Evolutionary conservation across 2,113 vertebrate genomes (phyloP).

Genomic region (Neodon shergylaensis): DNA sequence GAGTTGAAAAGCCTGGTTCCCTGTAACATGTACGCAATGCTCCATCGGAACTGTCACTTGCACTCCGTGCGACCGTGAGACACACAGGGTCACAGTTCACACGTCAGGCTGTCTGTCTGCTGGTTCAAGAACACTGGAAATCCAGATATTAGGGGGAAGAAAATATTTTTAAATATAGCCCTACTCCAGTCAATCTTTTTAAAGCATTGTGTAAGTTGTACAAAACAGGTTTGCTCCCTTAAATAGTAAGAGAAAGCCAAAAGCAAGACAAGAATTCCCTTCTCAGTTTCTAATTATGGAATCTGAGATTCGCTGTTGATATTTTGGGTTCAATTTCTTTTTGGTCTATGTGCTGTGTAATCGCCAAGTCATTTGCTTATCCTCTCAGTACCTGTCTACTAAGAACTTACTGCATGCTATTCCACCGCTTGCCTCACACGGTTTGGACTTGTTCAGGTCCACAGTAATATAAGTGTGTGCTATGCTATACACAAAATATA

Average conservation of each 20-base stretch:
- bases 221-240: neutral
- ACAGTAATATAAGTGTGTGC: neutral
- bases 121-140: neutral
- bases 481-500: neutral
- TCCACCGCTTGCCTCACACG: neutral
- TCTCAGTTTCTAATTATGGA: neutral
- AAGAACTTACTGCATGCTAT: neutral
- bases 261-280: neutral
- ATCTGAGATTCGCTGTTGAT: neutral
- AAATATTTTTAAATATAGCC: conserved; percentile 3
- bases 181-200: neutral
- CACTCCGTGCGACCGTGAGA: fast-evolving
- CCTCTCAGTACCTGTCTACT: neutral
- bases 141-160: neutral
- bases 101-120: neutral
- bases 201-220: neutral
- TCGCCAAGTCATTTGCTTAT: conserved; percentile 1
- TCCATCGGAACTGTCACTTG: neutral
- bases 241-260: neutral
- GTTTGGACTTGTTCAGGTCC: neutral
- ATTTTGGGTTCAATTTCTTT: neutral
- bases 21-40: neutral
- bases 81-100: neutral
- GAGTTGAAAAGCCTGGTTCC: neutral
- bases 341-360: neutral